Evolutionary conservation across 92 coral and sea anemone species (phyloP).

Genomic region (Actinernus sp.): DNA sequence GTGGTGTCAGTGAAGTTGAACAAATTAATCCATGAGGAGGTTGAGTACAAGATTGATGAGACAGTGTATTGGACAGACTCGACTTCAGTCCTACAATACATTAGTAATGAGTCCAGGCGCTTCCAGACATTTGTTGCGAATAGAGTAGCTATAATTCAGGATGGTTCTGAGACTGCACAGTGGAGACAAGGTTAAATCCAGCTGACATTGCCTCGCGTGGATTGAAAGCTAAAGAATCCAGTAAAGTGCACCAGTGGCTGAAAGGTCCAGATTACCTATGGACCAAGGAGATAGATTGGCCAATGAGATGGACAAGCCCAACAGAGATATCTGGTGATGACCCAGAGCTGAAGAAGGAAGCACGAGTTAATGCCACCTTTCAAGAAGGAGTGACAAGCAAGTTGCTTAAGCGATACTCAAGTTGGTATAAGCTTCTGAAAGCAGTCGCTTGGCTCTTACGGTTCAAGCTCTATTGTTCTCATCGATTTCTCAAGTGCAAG

Average conservation of each 20-base stretch:
- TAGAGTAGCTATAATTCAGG: background rate
- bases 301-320: background rate
- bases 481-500: background rate
- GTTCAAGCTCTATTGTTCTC: background rate
- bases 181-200: background rate
- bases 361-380: background rate
- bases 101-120: background rate
- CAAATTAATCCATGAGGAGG: background rate
- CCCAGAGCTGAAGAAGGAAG: background rate
- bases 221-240: background rate
- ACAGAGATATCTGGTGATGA: too few species aligned
- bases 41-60: background rate
- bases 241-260: background rate
- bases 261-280: background rate
- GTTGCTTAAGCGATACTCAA: background rate
- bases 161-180: background rate
- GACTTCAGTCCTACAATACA: conserved; percentile 2
- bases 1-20: background rate
- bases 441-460: background rate
- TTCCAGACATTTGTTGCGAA: background rate
- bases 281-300: background rate
- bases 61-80: background rate
- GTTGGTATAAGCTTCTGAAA: background rate
- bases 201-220: background rate
- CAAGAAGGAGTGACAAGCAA: background rate